Percentiles rank a stretch among this genome's conserved stretches.
Conservation (phyloP, 2,888 invertebrate species). For the Ecliptopera silaceata region DNA sequence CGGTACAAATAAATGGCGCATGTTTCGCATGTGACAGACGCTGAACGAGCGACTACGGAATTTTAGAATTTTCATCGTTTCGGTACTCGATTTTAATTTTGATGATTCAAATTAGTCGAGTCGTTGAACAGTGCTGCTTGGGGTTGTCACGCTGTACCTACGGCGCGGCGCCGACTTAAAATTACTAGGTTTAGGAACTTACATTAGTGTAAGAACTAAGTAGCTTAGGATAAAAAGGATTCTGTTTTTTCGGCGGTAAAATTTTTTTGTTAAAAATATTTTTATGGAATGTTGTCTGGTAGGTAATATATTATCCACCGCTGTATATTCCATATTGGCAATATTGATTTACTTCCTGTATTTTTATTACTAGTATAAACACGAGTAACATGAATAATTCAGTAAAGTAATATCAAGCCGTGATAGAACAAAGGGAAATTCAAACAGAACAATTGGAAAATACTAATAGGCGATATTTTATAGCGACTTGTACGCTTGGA, state of each 20-base stretch:
- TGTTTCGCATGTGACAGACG: conserved; percentile 46
- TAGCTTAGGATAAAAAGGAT: too few relatives aligned
- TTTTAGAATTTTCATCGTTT: conserved; percentile 45
- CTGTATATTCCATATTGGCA: too few relatives aligned
- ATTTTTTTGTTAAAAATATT: too few relatives aligned
- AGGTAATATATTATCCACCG: too few relatives aligned
- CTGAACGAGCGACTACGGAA: conserved; percentile 40
- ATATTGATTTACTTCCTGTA: too few relatives aligned
- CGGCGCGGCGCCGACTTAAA: too few relatives aligned
- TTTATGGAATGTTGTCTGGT: too few relatives aligned
- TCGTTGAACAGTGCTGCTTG: not conserved
- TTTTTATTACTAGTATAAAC: too few relatives aligned
- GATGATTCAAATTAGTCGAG: not conserved
- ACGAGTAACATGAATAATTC: not conserved
- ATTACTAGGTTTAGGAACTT: too few relatives aligned
- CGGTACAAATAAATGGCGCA: conserved; percentile 55
- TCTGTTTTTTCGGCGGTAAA: too few relatives aligned
- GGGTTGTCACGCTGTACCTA: too few relatives aligned
- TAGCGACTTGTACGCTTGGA: conserved; percentile 37
- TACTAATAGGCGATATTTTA: conserved; percentile 47
- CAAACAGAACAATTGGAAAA: conserved; percentile 29
- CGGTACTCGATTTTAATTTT: not conserved
- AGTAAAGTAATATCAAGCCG: not conserved
- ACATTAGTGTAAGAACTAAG: too few relatives aligned
- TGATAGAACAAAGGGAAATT: not conserved